These are phyloP conservation scores for Branchellion lobata DNA, from an alignment of 2,888 invertebrate genomes.

Conservation along the genomic window DNA sequence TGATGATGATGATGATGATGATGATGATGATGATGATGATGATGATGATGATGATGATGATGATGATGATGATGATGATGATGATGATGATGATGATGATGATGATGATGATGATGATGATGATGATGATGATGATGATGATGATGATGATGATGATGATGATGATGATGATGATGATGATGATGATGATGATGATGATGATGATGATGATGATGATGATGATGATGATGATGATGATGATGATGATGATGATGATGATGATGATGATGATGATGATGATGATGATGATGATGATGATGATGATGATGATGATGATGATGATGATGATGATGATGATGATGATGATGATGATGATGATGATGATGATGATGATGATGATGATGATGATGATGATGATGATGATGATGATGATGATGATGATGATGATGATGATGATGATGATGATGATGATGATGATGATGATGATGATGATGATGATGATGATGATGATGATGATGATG, in stretches of 20 bases:
- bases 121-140: background rate
- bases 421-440: background rate
- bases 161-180: conserved; percentile 12
- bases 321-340: background rate
- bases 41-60: background rate
- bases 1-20: conserved; percentile 14
- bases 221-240: background rate
- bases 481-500: conserved; percentile 14
- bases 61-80: conserved; percentile 13
- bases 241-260: conserved; percentile 14
- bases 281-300: background rate
- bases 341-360: conserved; percentile 11
- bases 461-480: background rate
- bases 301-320: conserved; percentile 13
- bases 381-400: background rate
- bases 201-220: conserved; percentile 13
- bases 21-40: conserved; percentile 6
- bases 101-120: conserved; percentile 11
- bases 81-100: background rate
- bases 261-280: conserved; percentile 6
- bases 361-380: background rate
- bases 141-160: background rate
- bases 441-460: conserved; percentile 13
- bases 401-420: conserved; percentile 12
- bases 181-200: background rate